These are phyloP conservation scores for Diaperis boleti DNA, from an alignment of 2,888 invertebrate genomes.

Conservation along the genomic window DNA sequence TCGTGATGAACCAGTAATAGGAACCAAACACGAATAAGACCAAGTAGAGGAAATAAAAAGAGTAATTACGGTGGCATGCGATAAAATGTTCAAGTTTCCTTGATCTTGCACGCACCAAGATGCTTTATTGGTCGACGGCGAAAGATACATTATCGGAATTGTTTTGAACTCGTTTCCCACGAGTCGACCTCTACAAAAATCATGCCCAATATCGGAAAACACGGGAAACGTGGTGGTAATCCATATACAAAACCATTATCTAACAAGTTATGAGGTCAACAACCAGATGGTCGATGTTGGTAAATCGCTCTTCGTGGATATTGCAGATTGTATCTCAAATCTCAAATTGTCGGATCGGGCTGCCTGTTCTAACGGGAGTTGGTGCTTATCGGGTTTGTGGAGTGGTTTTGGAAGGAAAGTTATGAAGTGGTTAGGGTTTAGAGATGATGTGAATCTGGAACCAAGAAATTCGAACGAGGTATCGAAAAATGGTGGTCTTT, in stretches of 20 bases:
- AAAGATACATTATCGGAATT: conserved; percentile 39
- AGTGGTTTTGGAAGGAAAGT: too few species aligned
- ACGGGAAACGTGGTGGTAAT: conserved; percentile 39
- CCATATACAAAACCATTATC: conserved; percentile 36
- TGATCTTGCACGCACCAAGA: conserved; percentile 51
- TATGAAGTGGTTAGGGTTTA: too few species aligned
- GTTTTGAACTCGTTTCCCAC: conserved; percentile 43
- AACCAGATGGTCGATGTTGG: conserved; percentile 39
- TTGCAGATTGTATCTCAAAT: conserved; percentile 37
- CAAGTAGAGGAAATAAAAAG: conserved; percentile 45
- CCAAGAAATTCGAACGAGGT: too few species aligned
- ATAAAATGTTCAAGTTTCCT: conserved; percentile 49
- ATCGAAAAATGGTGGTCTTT: too few species aligned
- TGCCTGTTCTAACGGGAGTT: conserved; percentile 31
- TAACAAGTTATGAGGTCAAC: conserved; percentile 37
- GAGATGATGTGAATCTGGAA: too few species aligned
- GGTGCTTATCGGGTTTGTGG: conserved; percentile 12
- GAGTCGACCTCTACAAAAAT: conserved; percentile 38
- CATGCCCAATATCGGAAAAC: conserved; percentile 41
- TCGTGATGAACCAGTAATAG: conserved; percentile 42
- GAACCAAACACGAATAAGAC: conserved; percentile 46
- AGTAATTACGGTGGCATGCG: conserved; percentile 51
- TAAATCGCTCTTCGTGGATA: conserved; percentile 38
- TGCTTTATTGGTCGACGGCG: conserved; percentile 43
- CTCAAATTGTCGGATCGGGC: conserved; percentile 31